Percentiles rank a stretch among this genome's conserved stretches.
Conservation (phyloP, 2,113 vertebrate species). For the Tamias sibiricus region DNA sequence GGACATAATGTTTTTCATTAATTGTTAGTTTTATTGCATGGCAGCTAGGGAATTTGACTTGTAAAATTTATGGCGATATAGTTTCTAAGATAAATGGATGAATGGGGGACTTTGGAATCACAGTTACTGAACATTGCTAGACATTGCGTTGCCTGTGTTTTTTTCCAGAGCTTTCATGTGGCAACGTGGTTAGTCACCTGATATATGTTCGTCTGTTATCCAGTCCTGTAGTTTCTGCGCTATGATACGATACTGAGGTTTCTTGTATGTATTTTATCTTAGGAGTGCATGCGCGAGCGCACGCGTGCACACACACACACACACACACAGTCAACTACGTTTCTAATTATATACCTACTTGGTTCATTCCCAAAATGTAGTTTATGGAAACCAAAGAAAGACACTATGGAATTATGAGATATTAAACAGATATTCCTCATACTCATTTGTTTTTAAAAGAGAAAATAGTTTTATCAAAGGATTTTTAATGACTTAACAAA, state of each 20-base stretch:
- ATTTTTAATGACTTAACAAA: neutral
- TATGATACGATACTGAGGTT: neutral
- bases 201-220: neutral
- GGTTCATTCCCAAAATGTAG: slow-evolving; percentile 17
- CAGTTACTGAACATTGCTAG: neutral
- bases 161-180: neutral
- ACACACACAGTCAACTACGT: neutral
- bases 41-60: neutral
- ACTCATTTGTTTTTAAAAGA: neutral
- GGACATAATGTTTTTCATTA: slow-evolving; percentile 2
- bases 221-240: neutral
- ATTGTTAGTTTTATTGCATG: neutral
- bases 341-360: slow-evolving; percentile 8
- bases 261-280: neutral
- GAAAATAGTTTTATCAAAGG: neutral
- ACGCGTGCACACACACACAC: neutral
- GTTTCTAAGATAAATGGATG: neutral
- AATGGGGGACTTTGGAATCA: neutral
- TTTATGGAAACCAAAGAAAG: slow-evolving; percentile 31
- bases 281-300: neutral
- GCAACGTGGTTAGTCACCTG: neutral
- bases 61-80: neutral
- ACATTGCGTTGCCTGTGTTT: neutral
- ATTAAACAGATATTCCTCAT: slow-evolving; percentile 1
- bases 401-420: neutral